Percentiles rank a stretch among this genome's conserved stretches.
Evolutionary conservation across 2,797 vertebrate species (phyloP).

Genomic region (Trichosurus vulpecula): DNA sequence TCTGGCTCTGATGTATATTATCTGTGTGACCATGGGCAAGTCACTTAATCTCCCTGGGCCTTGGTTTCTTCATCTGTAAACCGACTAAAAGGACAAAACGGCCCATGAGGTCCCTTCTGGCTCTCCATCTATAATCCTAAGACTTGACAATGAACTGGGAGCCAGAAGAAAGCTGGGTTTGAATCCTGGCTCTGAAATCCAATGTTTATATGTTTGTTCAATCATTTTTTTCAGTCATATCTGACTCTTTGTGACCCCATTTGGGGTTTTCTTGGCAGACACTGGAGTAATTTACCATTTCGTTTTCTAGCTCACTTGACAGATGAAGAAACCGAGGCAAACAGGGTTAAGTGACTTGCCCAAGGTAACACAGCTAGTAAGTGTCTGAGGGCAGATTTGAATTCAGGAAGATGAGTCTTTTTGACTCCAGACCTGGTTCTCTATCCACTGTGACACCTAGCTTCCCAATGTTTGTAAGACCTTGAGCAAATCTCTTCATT

Average conservation of each 20-base stretch:
- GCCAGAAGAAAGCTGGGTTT: neutral
- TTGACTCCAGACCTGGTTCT: neutral
- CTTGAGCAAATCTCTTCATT: neutral
- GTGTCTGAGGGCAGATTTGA: neutral
- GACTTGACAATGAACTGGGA: neutral
- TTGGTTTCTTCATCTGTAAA: neutral
- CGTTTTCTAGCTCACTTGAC: neutral
- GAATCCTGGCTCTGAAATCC: neutral
- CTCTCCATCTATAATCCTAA: neutral
- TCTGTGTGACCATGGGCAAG: neutral
- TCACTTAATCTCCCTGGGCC: neutral
- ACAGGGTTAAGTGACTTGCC: neutral
- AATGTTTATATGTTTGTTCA: neutral
- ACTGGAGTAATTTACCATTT: neutral
- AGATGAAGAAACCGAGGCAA: neutral
- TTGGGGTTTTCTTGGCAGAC: neutral
- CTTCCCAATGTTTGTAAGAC: neutral
- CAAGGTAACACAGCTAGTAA: neutral
- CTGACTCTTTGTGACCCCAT: neutral
- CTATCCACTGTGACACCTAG: neutral
- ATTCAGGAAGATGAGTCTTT: too few species aligned
- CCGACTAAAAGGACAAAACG: neutral
- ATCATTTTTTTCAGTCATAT: neutral
- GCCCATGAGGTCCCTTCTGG: neutral
- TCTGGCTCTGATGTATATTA: neutral